phyloP scores from a whole-genome alignment of 2,797 vertebrate species.

The Rhodeus uyekii region DNA sequence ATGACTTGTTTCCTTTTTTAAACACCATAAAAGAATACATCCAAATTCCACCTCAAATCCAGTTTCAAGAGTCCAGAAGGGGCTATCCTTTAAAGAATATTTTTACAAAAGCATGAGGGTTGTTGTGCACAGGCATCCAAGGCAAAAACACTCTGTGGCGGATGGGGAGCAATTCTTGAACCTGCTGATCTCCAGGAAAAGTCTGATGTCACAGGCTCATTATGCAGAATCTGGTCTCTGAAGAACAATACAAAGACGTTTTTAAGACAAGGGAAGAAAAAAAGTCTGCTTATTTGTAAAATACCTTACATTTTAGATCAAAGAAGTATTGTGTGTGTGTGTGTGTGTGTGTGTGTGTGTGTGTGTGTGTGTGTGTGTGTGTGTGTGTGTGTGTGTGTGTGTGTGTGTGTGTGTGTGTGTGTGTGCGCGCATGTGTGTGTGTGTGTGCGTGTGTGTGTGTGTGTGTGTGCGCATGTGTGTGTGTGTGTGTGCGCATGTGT shows the following conservation, averaged over 20 bases:
- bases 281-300: background rate
- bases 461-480: no score
- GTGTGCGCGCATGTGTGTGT: no score
- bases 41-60: slow-evolving; percentile 5
- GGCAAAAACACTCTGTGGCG: slow-evolving; percentile 14
- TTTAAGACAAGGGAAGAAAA: no score
- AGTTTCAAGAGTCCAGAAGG: background rate
- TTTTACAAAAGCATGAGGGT: background rate
- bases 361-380: no score
- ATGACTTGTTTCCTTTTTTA: background rate
- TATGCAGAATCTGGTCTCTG: slow-evolving; percentile 23
- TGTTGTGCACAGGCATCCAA: background rate
- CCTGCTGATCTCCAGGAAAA: slow-evolving; percentile 27
- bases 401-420: no score
- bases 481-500: no score
- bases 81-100: background rate
- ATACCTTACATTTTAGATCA: background rate
- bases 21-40: background rate
- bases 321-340: background rate
- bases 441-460: no score
- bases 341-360: background rate
- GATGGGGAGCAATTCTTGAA: slow-evolving; percentile 33
- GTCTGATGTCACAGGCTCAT: slow-evolving; percentile 29
- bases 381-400: no score
- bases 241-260: slow-evolving; percentile 9